Evolutionary conservation across 2,888 invertebrate species (phyloP), one percentile per base, ranked within the genome.

Genomic region (Torymus tubicola): DNA sequence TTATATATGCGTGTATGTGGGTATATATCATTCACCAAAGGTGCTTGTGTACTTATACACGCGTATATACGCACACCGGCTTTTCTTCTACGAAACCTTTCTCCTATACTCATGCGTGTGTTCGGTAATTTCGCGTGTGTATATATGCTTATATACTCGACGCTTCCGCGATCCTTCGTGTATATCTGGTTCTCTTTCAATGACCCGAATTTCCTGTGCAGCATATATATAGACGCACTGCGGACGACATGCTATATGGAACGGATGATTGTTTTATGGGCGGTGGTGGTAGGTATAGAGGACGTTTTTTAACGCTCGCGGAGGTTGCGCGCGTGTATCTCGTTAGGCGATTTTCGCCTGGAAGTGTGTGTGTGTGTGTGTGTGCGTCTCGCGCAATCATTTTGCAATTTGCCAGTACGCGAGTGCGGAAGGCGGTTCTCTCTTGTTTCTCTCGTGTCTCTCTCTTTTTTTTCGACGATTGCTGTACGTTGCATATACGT

Each of bases 191-290:
- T 65, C 53, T 65, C 61, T 71, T 68, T 52, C 63, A 76, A 76
- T 76, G 57, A 72, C 50, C 80, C 72, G 76, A 76, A 80, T 80
- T 76, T 76, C 76, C 80, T 76, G 80, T 63, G 63, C n/a, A n/a
- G 21, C 21, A 21, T 21, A 2, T 21, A 21, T 21, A 21, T 21
- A 21, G 1, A 21, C 21, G 21, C 21, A 2, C 16, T 42, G 24
- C 21, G 10, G 42, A 8, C 42, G 42, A 42, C 8, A 42, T 57
- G 58, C 55, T 77, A 13, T 58, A 57, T 2, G 58, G 8, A 52
- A 21, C 52, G 58, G 71, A 78, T 69, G 63, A 61, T 18, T 73
- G 21, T 68, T 73, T 68, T 68, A 68, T 55, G 63, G 16, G 52
- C 2, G 5, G 58, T 12, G 67, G 42, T 31, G 4, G 5, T 24